Evolutionary conservation across 2,797 vertebrate genomes (phyloP), one percentile per base, ranked within the genome.

Genomic region (Nasua narica): DNA sequence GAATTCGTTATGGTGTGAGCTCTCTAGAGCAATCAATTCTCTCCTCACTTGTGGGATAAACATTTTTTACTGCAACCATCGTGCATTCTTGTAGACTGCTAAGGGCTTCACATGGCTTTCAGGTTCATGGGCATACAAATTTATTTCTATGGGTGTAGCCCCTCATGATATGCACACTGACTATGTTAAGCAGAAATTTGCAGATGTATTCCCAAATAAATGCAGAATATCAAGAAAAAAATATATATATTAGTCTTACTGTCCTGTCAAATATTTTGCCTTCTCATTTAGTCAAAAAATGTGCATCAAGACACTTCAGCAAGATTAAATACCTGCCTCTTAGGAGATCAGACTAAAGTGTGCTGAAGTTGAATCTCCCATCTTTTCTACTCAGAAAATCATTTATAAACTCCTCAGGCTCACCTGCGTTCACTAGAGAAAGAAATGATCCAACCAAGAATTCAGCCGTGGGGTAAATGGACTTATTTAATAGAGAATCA

Each of bases 1-100:
- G 97, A 98, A 98, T 98, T 97, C 98, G 97, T 98, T 97, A 98
- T 95, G 93, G 94, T 43, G 76, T 96, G 87, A 94, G 93, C 90
- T 98, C 97, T 98, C 97, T 86, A 79, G 98, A 98, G 96, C 96
- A 98, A 98, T 98, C 98, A 98, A 98, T 98, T 93, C 94, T 95
- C 78, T 96, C 95, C 97, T 98, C 91, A 97, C 95, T 96, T 94
- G 97, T 86, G 62, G 96, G 97, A 96, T 98, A 98, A 97, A 97
- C 96, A 94, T 95, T 96, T 97, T 97, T 98, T 95, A 98, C 77
- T 96, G 79, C 77, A 90, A 95, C 95, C 97, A 96, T 96, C 96
- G 84, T n/a, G 82, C 62, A 96, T 96, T 94, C 96, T 65, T 69
- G 69, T 46, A 85, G 97, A 90, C 72, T 77, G 90, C 92, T 97